phyloP scores from a whole-genome alignment of 2,888 invertebrate species.

The Parnassius glacialis region DNA sequence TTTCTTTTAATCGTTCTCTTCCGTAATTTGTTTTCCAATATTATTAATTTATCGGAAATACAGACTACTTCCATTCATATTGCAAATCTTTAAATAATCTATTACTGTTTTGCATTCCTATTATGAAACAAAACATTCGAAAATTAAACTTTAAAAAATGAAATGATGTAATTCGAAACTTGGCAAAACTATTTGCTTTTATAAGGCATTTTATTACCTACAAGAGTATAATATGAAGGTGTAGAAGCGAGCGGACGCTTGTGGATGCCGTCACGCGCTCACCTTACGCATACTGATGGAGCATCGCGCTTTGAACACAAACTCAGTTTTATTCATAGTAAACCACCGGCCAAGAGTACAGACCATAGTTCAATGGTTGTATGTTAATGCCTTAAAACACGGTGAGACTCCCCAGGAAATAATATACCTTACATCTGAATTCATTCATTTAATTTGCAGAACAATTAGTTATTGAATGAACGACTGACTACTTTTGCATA shows the following conservation, averaged over 20 bases:
- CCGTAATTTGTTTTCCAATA: too few species aligned
- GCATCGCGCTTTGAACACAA: slow-evolving; percentile 32
- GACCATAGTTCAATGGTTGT: slow-evolving; percentile 33
- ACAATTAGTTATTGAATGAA: slow-evolving; percentile 21
- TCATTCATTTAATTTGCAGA: slow-evolving; percentile 14
- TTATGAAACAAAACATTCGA: too few species aligned
- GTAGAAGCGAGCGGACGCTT: slow-evolving; percentile 62
- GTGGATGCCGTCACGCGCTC: slow-evolving; percentile 71
- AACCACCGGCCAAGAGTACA: slow-evolving; percentile 29
- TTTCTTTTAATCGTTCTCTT: too few species aligned
- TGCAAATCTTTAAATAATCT: too few species aligned
- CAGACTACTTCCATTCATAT: too few species aligned
- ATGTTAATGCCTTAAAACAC: slow-evolving; percentile 21
- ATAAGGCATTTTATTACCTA: slow-evolving; percentile 12
- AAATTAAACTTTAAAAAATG: too few species aligned
- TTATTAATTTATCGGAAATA: too few species aligned
- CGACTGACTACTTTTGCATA: slow-evolving; percentile 13
- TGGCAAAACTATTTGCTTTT: slow-evolving; percentile 7
- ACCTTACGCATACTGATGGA: slow-evolving; percentile 66
- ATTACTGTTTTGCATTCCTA: too few species aligned
- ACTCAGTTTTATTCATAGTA: slow-evolving; percentile 32
- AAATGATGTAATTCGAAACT: not conserved
- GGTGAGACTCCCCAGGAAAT: slow-evolving; percentile 4
- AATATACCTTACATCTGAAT: slow-evolving; percentile 3
- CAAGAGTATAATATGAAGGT: slow-evolving; percentile 29